Evolutionary conservation across 2,888 invertebrate genomes (phyloP), one percentile per base, ranked within the genome.

Genomic region (Crioceris asparagi): DNA sequence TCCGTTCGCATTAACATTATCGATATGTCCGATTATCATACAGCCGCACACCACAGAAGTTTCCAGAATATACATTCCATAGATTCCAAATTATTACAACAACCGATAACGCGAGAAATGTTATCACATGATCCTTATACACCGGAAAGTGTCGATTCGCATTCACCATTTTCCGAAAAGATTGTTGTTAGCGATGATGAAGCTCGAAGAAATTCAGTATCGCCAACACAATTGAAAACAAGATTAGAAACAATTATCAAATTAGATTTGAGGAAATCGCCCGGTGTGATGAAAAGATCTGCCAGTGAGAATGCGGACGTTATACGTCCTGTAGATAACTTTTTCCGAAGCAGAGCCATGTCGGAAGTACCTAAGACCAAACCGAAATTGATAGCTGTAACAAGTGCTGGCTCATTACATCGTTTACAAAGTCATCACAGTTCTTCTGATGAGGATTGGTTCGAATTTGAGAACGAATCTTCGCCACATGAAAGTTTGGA

Each of bases 141-240:
- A 0, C 85, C 85, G n/a, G 85, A 85, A 54, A 83, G 83, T 59
- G 70, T 77, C 45, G 84, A 84, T 53, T 83, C 83, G 15, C 81
- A 76, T 51, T 79, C 81, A 29, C 83, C 84, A 0, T 69, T 70
- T 42, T 68, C 72, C 0, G 51, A 55, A 27, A 64, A 67, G 34
- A 50, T 51, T 25, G 64, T 68, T 37, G 46, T 66, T 32, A 31
- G 60, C 1, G 60, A 48, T 23, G 50, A 18, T 32, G 41, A 32
- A 34, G 34, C 15, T 10, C 56, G 21, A 57, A 57, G 52, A 32
- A 51, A 49, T 35, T 55, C 59, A 31, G 76, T 81, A 0, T 75
- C 78, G 0, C 78, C 81, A 0, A 66, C 71, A 3, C 75, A 76
- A 48, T 61, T 81, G 8, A 79, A 77, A 55, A 71, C 65, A 49